phyloP scores from a whole-genome alignment of 2,888 invertebrate genomes.

The Melipona bicolor region DNA sequence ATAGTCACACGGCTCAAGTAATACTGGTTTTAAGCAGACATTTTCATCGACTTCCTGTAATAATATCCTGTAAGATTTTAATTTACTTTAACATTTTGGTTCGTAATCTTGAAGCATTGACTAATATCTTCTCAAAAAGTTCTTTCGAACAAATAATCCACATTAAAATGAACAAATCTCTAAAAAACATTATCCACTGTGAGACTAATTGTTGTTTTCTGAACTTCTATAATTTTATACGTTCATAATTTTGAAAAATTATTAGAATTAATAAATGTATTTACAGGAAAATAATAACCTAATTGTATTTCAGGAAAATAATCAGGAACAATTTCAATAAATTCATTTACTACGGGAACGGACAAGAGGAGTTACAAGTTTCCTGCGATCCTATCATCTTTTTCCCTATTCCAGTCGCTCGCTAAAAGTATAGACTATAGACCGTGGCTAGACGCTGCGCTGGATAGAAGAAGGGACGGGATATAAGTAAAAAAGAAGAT shows the following conservation, averaged over 20 bases:
- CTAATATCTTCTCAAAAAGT: no score
- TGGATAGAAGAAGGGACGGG: conserved; percentile 1
- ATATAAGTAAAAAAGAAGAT: conserved; percentile 36
- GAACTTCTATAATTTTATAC: no score
- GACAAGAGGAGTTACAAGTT: conserved; percentile 2
- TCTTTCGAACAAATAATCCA: no score
- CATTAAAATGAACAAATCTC: no score
- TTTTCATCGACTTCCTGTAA: not conserved
- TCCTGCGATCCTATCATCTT: conserved; percentile 15
- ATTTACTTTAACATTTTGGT: no score
- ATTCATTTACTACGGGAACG: not conserved
- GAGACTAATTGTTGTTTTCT: no score
- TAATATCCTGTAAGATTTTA: no score
- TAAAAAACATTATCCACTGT: no score
- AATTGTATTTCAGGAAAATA: not conserved
- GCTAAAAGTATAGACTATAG: conserved; percentile 14
- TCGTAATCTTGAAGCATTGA: no score
- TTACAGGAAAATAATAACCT: not conserved
- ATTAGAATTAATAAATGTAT: not conserved
- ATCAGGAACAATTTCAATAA: not conserved
- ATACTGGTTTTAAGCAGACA: not conserved
- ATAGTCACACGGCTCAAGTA: not conserved
- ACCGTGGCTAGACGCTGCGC: conserved; percentile 47
- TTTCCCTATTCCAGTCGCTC: conserved; percentile 10
- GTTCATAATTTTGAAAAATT: no score